These are phyloP conservation scores for Calonectris borealis DNA, from an alignment of 2,113 vertebrate genomes.

Conservation along the genomic window DNA sequence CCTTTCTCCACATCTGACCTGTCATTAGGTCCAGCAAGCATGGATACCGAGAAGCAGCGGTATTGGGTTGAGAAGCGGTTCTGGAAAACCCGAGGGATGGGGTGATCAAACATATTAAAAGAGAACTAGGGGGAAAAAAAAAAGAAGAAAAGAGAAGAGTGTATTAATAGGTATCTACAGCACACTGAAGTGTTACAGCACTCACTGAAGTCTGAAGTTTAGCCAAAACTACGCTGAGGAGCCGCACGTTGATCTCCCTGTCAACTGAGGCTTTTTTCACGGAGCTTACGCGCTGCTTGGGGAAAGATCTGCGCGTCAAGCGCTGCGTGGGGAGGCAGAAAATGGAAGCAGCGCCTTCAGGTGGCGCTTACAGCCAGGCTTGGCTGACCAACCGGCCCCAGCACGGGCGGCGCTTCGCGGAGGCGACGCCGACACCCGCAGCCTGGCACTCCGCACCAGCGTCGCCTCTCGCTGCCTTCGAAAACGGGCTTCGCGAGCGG, in stretches of 20 bases:
- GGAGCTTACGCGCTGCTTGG: too few relatives aligned
- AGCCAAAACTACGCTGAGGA: fast-evolving
- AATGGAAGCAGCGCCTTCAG: not conserved
- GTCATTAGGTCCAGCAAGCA: slow-evolving; percentile 97
- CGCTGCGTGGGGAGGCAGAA: not conserved
- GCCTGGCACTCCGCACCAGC: not conserved
- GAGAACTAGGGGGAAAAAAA: slow-evolving; percentile 81
- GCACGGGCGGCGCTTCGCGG: not conserved
- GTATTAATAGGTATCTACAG: not conserved
- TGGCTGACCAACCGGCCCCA: not conserved
- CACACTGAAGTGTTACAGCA: fast-evolving
- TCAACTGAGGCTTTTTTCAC: fast-evolving
- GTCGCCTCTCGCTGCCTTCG: not conserved
- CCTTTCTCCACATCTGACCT: slow-evolving; percentile 99
- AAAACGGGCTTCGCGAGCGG: not conserved
- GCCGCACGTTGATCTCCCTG: fast-evolving
- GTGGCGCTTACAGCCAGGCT: fast-evolving
- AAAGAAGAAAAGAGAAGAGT: not conserved
- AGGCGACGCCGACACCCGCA: not conserved
- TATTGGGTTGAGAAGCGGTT: slow-evolving; percentile 98
- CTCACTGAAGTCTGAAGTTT: fast-evolving
- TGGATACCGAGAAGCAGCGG: slow-evolving; percentile 97
- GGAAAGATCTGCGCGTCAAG: fast-evolving
- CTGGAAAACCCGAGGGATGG: slow-evolving; percentile 91
- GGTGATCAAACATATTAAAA: slow-evolving; percentile 96